These are phyloP conservation scores for Carlito syrichta DNA, from an alignment of 2,113 vertebrate genomes.

Conservation along the genomic window DNA sequence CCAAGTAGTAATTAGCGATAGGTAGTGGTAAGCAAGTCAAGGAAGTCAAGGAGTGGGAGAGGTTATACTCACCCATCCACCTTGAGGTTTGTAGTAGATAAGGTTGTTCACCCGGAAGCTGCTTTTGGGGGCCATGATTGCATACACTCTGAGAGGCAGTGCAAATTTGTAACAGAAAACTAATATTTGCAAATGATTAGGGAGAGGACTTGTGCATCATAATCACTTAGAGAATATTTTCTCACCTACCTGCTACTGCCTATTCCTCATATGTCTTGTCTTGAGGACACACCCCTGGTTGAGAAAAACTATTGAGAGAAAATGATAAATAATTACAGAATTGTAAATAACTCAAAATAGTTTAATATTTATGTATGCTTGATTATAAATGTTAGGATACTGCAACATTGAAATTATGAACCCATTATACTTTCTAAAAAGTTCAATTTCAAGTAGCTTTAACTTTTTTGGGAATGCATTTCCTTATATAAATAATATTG, in stretches of 20 bases:
- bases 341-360: background rate
- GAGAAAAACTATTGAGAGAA: background rate
- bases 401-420: background rate
- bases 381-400: background rate
- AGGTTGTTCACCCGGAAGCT: background rate
- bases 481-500: background rate
- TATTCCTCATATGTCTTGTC: background rate
- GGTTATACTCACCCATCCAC: background rate
- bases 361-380: background rate
- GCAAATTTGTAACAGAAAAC: background rate
- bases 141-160: background rate
- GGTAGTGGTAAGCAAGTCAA: background rate
- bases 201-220: background rate
- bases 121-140: background rate
- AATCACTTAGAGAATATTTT: background rate
- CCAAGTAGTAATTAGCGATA: background rate
- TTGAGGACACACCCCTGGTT: background rate
- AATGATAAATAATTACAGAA: background rate
- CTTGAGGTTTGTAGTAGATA: background rate
- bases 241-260: background rate
- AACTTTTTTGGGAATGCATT: background rate
- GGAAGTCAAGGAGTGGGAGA: too few species aligned
- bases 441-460: background rate
- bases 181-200: background rate
- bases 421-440: background rate